These are phyloP conservation scores for Zaprionus capensis DNA, from an alignment of 1,140 invertebrate species.

Conservation along the genomic window DNA sequence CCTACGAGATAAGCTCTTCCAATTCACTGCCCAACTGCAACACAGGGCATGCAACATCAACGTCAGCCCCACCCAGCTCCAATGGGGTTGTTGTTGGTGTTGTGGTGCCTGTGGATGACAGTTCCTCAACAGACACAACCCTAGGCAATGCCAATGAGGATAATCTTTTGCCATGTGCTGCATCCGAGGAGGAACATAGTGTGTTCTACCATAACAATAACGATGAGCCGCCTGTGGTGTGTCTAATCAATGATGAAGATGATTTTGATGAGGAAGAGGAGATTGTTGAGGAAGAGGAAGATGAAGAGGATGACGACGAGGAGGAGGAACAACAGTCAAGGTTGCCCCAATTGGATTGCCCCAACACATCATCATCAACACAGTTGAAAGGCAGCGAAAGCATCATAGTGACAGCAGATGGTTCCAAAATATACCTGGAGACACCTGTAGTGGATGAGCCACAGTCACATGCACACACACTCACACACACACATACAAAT, in stretches of 20 bases:
- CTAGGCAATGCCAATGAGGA: constrained; percentile 45
- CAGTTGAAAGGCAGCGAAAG: constrained; percentile 56
- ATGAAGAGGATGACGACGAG: constrained; percentile 34
- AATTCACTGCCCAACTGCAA: constrained; percentile 69
- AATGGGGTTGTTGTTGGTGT: constrained; percentile 37
- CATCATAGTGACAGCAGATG: constrained; percentile 71
- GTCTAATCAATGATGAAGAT: constrained; percentile 75
- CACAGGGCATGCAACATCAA: constrained; percentile 42
- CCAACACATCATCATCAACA: constrained; percentile 74
- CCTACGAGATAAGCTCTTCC: constrained; percentile 80
- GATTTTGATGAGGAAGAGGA: constrained; percentile 60
- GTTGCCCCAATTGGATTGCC: constrained; percentile 39
- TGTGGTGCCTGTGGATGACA: constrained; percentile 73
- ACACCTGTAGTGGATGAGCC: constrained; percentile 79
- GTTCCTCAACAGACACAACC: constrained; percentile 73
- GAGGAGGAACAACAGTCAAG: constrained; percentile 32
- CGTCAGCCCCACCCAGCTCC: background rate
- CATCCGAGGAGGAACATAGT: constrained; percentile 55
- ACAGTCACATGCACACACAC: constrained; percentile 52
- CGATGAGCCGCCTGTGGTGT: constrained; percentile 62
- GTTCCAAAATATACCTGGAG: constrained; percentile 77
- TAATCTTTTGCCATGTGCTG: constrained; percentile 16
- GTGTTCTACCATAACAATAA: constrained; percentile 62
- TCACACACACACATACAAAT: constrained; percentile 54
- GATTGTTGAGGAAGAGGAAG: constrained; percentile 53